Conservation (phyloP, 2,113 vertebrate species). For the Bostrychus sinensis region DNA sequence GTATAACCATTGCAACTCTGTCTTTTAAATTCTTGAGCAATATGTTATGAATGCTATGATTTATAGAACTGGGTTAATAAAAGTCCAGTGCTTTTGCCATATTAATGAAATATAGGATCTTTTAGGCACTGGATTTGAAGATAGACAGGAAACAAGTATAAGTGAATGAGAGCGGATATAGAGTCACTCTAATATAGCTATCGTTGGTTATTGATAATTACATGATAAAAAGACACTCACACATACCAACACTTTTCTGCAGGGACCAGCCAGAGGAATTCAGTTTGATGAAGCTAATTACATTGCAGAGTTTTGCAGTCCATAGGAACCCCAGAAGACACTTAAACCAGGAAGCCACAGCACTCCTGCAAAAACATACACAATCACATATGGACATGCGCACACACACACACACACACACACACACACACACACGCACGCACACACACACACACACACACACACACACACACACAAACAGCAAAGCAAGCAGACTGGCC, state of each 20-base stretch:
- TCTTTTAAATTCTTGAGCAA: neutral
- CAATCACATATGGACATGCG: slow-evolving; percentile 35
- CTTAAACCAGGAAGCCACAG: slow-evolving; percentile 56
- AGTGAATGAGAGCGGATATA: no score
- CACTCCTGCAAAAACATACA: slow-evolving; percentile 51
- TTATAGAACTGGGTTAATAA: neutral
- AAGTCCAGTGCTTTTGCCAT: no score
- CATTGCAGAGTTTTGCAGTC: slow-evolving; percentile 45
- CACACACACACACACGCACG: slow-evolving; percentile 10
- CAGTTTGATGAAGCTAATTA: slow-evolving; percentile 67
- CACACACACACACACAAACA: slow-evolving; percentile 11
- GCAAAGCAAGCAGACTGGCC: slow-evolving; percentile 13
- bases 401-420: slow-evolving; percentile 17
- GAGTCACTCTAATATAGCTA: no score
- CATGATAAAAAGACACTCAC: neutral
- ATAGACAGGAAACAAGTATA: no score
- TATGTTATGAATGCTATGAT: neutral
- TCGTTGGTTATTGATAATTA: neutral
- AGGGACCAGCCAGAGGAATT: slow-evolving; percentile 52
- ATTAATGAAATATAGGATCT: no score
- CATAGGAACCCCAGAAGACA: slow-evolving; percentile 17
- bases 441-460: slow-evolving; percentile 1
- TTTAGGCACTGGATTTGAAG: no score
- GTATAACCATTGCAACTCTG: neutral
- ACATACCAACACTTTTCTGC: slow-evolving; percentile 23